Evolutionary conservation across 2,888 invertebrate species (phyloP).

Genomic region (Exephanes ischioxanthus): DNA sequence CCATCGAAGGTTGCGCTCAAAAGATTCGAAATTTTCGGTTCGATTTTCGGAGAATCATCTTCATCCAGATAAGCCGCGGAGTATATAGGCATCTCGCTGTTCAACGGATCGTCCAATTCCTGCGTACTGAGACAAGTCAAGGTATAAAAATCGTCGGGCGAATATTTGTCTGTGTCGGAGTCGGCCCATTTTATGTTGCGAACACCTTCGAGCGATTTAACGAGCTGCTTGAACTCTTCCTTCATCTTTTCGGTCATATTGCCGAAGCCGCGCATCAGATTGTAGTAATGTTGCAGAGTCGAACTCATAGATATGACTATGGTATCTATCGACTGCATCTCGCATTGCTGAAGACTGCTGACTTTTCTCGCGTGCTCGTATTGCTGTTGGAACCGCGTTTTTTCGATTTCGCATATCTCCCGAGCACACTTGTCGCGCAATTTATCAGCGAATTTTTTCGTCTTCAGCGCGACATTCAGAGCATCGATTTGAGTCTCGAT

Average conservation of each 20-base stretch:
- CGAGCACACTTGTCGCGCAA: constrained; percentile 73
- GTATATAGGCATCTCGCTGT: constrained; percentile 73
- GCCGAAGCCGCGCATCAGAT: constrained; percentile 87
- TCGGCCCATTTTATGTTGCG: constrained; percentile 88
- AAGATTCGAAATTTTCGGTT: neutral
- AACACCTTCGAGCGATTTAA: constrained; percentile 87
- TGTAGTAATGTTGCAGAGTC: constrained; percentile 87
- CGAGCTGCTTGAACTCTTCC: constrained; percentile 87
- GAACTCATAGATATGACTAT: constrained; percentile 86
- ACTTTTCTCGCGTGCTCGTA: constrained; percentile 85
- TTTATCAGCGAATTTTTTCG: constrained; percentile 73
- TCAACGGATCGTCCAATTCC: constrained; percentile 75
- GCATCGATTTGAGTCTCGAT: constrained; percentile 76
- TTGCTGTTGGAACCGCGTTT: constrained; percentile 80
- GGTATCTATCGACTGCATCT: constrained; percentile 86
- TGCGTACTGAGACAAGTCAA: constrained; percentile 77
- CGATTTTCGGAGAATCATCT: constrained; percentile 22
- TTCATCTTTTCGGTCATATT: constrained; percentile 87
- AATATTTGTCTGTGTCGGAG: constrained; percentile 77
- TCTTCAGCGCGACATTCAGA: constrained; percentile 71
- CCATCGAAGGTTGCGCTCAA: constrained; percentile 46
- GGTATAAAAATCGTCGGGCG: constrained; percentile 78
- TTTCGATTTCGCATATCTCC: constrained; percentile 77
- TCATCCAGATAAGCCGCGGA: constrained; percentile 67
- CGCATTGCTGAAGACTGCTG: constrained; percentile 85